Percentiles rank a stretch among this genome's conserved stretches.
phyloP scores from a whole-genome alignment of 2,797 vertebrate species.

The Phoxinus dragarum region DNA sequence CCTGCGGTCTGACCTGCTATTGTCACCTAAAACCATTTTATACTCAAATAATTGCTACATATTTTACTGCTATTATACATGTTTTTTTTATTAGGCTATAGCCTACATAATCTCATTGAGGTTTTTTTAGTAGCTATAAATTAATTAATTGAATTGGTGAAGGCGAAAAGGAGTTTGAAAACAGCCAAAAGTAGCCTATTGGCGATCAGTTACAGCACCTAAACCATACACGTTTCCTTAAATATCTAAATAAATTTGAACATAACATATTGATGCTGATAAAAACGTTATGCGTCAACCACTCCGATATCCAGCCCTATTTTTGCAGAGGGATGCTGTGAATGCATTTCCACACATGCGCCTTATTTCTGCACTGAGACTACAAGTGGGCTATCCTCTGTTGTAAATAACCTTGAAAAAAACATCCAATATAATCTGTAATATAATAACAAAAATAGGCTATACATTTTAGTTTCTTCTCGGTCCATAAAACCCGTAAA shows the following conservation, averaged over 20 bases:
- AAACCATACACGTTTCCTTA: background rate
- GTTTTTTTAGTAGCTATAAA: background rate
- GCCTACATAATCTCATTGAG: background rate
- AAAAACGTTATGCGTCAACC: conserved; percentile 5
- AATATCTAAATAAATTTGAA: background rate
- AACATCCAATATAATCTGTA: background rate
- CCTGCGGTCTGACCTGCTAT: background rate
- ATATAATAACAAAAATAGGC: background rate
- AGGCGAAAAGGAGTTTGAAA: background rate
- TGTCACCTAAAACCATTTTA: background rate
- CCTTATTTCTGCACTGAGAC: background rate
- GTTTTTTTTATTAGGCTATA: background rate
- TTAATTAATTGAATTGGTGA: background rate
- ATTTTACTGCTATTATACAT: background rate
- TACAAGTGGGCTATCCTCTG: background rate
- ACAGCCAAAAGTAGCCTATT: background rate
- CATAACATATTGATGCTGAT: background rate
- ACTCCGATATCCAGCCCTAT: background rate
- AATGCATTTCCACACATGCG: background rate
- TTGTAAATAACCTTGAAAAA: background rate
- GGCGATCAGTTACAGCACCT: background rate
- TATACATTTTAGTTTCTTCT: background rate
- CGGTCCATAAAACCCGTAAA: background rate
- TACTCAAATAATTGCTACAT: background rate
- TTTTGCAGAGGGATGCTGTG: conserved; percentile 16